Evolutionary conservation across 1,140 invertebrate species (phyloP).

Genomic region (Temnothorax curvispinosus): DNA sequence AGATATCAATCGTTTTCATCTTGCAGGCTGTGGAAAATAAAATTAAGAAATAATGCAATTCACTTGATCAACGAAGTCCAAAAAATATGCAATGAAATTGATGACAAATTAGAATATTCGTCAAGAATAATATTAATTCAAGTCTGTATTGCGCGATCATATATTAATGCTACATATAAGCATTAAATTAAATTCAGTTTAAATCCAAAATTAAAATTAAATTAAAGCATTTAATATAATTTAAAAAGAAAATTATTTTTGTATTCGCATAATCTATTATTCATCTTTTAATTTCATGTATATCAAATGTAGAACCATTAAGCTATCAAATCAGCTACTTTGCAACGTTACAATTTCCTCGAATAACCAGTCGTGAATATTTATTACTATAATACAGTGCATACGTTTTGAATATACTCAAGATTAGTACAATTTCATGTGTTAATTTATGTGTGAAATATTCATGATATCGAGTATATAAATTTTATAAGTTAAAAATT

Average conservation of each 20-base stretch:
- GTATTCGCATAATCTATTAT: background rate
- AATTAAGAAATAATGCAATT: slow-evolving; percentile 6
- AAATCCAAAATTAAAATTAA: background rate
- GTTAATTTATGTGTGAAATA: no score
- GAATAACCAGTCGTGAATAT: background rate
- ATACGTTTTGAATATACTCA: background rate
- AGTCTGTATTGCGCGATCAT: no score
- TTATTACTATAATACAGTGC: background rate
- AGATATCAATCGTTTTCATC: background rate
- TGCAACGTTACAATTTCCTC: background rate
- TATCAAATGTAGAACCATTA: background rate
- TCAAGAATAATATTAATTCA: background rate
- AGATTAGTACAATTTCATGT: background rate
- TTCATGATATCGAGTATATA: no score
- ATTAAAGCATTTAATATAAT: background rate
- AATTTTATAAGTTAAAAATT: no score
- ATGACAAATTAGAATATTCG: background rate
- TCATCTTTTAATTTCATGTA: background rate
- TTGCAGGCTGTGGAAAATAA: background rate
- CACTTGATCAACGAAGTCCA: background rate
- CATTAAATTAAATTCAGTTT: background rate
- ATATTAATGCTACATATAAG: no score
- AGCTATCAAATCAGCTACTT: background rate
- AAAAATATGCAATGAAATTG: background rate
- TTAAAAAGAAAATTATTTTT: no score